Evolutionary conservation across 2,113 vertebrate species (phyloP).

Genomic region (Sorex araneus): DNA sequence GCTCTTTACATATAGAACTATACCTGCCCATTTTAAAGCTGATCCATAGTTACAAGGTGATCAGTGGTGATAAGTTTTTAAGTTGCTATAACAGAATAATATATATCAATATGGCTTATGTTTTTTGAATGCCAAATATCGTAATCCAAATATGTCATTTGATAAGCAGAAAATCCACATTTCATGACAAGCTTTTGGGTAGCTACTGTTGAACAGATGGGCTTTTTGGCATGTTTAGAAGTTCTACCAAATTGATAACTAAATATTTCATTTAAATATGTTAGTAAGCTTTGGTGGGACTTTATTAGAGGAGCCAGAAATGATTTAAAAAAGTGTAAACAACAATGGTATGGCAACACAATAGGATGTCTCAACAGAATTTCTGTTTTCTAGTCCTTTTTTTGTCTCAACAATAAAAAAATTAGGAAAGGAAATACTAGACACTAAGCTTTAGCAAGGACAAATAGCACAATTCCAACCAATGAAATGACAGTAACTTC

Average conservation of each 20-base stretch:
- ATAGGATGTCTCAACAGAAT: not conserved
- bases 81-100: not conserved
- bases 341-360: not conserved
- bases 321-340: not conserved
- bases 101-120: not conserved
- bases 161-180: conserved; percentile 10
- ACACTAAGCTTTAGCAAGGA: not conserved
- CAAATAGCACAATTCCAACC: not conserved
- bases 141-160: not conserved
- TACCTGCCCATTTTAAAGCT: not conserved
- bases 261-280: conserved; percentile 50
- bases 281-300: not conserved
- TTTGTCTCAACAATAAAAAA: not conserved
- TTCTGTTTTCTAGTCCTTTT: not conserved
- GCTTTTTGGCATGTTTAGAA: not conserved
- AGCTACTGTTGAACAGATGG: conserved; percentile 50
- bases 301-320: not conserved
- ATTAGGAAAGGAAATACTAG: too few relatives aligned
- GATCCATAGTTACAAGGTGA: not conserved
- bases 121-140: conserved; percentile 17
- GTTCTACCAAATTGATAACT: conserved; percentile 30
- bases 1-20: not conserved
- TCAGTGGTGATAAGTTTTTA: not conserved
- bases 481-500: not conserved
- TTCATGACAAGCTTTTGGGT: not conserved